These are phyloP conservation scores for Raphicerus campestris DNA, from an alignment of 2,113 vertebrate genomes.

Conservation along the genomic window DNA sequence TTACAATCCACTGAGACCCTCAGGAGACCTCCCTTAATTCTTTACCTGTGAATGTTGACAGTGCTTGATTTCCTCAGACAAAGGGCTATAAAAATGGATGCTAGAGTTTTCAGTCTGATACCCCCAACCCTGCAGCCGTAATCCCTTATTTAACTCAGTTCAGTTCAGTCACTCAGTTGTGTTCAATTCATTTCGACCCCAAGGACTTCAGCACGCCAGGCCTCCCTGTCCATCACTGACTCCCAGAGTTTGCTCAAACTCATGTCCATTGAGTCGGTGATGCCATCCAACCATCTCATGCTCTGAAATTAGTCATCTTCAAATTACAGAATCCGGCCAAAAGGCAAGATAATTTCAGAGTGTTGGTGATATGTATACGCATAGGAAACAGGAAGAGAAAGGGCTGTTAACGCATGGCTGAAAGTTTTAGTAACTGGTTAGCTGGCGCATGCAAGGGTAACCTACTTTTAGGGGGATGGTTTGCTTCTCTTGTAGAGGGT, in stretches of 20 bases:
- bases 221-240: not conserved
- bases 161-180: not conserved
- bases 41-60: not conserved
- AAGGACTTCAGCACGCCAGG: not conserved
- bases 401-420: not conserved
- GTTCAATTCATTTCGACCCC: not conserved
- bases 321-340: slow-evolving; percentile 5
- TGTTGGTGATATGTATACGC: not conserved
- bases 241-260: not conserved
- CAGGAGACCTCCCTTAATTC: not conserved
- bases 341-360: not conserved
- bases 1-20: not conserved
- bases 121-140: not conserved
- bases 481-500: not conserved
- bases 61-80: not conserved
- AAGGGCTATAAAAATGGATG: not conserved
- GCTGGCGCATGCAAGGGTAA: not conserved
- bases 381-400: slow-evolving; percentile 31
- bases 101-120: not conserved
- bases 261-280: not conserved
- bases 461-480: not conserved
- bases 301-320: slow-evolving; percentile 36
- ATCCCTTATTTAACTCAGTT: not conserved
- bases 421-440: not conserved
- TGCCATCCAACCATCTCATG: not conserved